Evolutionary conservation across 1,140 invertebrate genomes (phyloP), one percentile per base, ranked within the genome.

Genomic region (Samia ricini): DNA sequence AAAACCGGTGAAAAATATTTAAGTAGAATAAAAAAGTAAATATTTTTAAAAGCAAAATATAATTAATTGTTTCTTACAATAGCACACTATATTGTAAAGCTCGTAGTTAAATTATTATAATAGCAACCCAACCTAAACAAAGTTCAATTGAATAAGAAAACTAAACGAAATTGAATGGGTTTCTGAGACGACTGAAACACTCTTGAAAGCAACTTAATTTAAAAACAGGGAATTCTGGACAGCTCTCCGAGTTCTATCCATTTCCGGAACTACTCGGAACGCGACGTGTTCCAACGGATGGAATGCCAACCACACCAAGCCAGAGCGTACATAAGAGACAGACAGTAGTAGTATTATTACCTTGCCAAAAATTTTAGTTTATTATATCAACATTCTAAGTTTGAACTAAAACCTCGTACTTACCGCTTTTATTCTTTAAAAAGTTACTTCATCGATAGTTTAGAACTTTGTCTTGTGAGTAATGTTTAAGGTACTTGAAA

Each of bases 241-340:
- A 36, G 33, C 2, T 1, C 50, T 64, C 60, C 62, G 33, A 36
- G 33, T 78, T 73, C 71, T 74, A 73, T 69, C 72, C 62, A 74
- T 78, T 78, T 78, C 73, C 76, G 64, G 67, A 67, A 74, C 62
- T 69, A 76, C 67, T 72, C 55, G 51, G 59, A 51, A 58, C 58
- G 57, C 60, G 60, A 29, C 57, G 60, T 52, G 19, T 42, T 56
- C 58, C 48, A 55, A 56, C 54, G 63, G 49, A 71, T 74, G 67
- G 63, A 71, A 69, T 71, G 57, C 69, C 57, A 56, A 50, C 52
- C 36, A 20, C 50, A 52, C 10, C 5, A 12, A 5, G 10, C 4
- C 10, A 12, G n/a, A n/a, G 5, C 33, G 4, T 36, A 36, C 10
- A 36, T 2, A 36, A 36, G 4, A 36, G 33, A 4, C 8, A 8